These are phyloP conservation scores for Sebastes alutus DNA, from an alignment of 2,797 vertebrate species.

Conservation along the genomic window DNA sequence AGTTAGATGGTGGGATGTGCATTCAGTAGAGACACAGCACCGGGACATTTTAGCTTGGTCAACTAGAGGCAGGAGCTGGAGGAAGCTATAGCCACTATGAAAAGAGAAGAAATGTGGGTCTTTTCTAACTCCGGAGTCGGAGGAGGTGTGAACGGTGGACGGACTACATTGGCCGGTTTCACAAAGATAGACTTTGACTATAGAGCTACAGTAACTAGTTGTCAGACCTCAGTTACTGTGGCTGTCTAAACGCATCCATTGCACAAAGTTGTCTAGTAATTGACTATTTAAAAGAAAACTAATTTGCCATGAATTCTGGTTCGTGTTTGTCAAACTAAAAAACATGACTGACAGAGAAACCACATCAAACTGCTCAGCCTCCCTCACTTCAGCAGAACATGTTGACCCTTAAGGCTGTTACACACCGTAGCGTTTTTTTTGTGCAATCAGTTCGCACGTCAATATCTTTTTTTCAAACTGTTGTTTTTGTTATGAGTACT, in stretches of 20 bases:
- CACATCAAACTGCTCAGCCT: not conserved
- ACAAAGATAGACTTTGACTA: not conserved
- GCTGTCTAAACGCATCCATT: no score
- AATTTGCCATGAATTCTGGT: not conserved
- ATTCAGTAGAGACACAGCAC: not conserved
- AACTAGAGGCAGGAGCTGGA: not conserved
- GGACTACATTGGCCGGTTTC: not conserved
- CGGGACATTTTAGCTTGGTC: not conserved
- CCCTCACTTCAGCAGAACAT: not conserved
- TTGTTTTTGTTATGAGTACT: no score
- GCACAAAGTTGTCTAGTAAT: not conserved
- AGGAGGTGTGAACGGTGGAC: not conserved
- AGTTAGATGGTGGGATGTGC: not conserved
- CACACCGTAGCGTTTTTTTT: no score
- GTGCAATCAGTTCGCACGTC: no score
- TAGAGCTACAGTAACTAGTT: not conserved
- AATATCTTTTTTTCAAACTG: no score
- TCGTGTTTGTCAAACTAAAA: not conserved
- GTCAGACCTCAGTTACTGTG: not conserved
- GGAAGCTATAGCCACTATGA: no score
- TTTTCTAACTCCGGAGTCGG: not conserved
- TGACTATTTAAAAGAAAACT: not conserved
- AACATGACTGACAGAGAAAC: not conserved
- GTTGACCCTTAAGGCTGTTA: no score
- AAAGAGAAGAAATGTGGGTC: not conserved